Conservation (phyloP, 2,113 vertebrate species). For the Orientallactaga bullata region DNA sequence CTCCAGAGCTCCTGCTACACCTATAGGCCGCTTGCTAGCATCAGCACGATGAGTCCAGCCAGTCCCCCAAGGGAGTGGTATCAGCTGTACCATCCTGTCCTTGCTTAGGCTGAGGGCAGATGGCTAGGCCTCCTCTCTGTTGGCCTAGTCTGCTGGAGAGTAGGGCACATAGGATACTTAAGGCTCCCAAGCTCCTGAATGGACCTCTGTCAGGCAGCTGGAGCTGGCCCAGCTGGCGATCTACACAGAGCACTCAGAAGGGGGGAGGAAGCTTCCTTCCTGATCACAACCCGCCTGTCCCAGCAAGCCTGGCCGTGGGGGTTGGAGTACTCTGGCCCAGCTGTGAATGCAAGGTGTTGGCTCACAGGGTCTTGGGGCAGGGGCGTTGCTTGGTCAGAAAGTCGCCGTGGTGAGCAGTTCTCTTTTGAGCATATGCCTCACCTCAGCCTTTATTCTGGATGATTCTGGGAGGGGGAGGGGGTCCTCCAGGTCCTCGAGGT, state of each 20-base stretch:
- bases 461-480: neutral
- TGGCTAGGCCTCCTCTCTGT: constrained; percentile 42
- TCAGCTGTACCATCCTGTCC: constrained; percentile 68
- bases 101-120: constrained; percentile 64
- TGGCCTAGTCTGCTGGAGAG: neutral
- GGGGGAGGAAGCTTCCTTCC: constrained; percentile 70
- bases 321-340: neutral
- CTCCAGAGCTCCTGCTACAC: neutral
- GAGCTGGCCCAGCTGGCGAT: constrained; percentile 68
- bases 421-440: neutral
- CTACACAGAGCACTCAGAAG: neutral
- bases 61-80: neutral
- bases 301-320: neutral
- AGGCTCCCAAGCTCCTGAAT: constrained; percentile 54
- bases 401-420: too few species aligned
- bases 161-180: constrained; percentile 44
- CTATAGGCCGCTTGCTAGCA: neutral
- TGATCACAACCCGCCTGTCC: constrained; percentile 13
- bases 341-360: neutral
- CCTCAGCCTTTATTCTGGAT: neutral
- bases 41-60: neutral
- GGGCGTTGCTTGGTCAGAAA: neutral
- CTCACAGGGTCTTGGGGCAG: neutral
- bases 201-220: constrained; percentile 69
- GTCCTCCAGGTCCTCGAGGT: neutral